Conservation (phyloP, 2,797 vertebrate genomes). For the Ataeniobius toweri region DNA sequence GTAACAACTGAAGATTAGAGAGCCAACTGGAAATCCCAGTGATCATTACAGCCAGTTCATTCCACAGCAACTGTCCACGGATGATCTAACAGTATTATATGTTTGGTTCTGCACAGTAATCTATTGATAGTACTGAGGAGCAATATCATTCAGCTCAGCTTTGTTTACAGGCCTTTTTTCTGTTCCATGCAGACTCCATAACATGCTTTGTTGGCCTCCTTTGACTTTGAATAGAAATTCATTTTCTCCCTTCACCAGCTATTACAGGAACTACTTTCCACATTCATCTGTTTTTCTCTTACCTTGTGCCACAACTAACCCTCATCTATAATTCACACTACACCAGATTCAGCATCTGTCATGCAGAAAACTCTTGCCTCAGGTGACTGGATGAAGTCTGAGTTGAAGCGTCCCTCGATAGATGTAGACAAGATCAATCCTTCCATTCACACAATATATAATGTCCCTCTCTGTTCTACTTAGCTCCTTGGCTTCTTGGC, state of each 20-base stretch:
- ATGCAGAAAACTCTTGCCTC: slow-evolving; percentile 26
- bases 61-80: slow-evolving; percentile 18
- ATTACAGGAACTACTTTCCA: slow-evolving; percentile 22
- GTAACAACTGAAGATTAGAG: slow-evolving; percentile 55
- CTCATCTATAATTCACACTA: slow-evolving; percentile 39
- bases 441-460: slow-evolving; percentile 4
- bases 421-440: slow-evolving; percentile 2
- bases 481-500: not conserved
- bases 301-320: slow-evolving; percentile 26
- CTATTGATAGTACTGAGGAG: slow-evolving; percentile 22
- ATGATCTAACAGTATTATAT: slow-evolving; percentile 30
- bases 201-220: slow-evolving; percentile 39
- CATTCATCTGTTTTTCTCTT: slow-evolving; percentile 11
- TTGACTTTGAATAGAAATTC: slow-evolving; percentile 43
- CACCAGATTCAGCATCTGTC: slow-evolving; percentile 9
- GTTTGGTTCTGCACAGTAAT: slow-evolving; percentile 41
- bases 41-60: slow-evolving; percentile 47
- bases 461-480: not conserved
- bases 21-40: slow-evolving; percentile 54
- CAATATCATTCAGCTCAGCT: slow-evolving; percentile 10
- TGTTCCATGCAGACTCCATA: slow-evolving; percentile 29
- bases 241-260: slow-evolving; percentile 27
- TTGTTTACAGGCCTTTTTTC: slow-evolving; percentile 22
- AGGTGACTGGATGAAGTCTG: slow-evolving; percentile 16
- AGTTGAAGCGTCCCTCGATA: not conserved